Evolutionary conservation across 2,113 vertebrate genomes (phyloP).

Genomic region (Microtus ochrogaster): DNA sequence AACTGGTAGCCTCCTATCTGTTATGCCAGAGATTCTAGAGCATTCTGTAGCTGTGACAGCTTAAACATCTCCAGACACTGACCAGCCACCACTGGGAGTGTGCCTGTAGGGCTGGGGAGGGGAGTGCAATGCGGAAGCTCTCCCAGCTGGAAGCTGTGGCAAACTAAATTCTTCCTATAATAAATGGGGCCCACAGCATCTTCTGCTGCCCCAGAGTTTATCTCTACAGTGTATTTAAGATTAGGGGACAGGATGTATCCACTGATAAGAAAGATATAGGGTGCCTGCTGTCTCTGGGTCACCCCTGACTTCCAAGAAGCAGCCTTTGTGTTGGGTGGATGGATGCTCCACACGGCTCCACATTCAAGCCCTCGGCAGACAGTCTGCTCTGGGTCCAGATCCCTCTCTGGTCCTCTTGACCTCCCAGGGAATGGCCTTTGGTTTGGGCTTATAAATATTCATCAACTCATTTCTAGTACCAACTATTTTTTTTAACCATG

Average conservation of each 20-base stretch:
- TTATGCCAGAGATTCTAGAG: neutral
- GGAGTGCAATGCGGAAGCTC: neutral
- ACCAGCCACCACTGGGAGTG: neutral
- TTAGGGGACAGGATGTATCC: conserved; percentile 3
- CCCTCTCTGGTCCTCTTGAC: neutral
- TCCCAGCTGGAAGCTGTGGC: neutral
- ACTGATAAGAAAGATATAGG: neutral
- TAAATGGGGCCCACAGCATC: neutral
- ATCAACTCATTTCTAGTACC: conserved; percentile 67
- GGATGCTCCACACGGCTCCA: neutral
- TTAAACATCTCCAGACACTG: neutral
- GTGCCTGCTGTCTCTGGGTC: neutral
- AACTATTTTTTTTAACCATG: conserved; percentile 55
- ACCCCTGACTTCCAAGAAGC: neutral
- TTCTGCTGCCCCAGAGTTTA: conserved; percentile 10
- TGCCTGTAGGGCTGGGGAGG: neutral
- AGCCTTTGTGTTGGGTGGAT: neutral
- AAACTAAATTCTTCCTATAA: conserved; percentile 1
- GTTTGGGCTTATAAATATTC: conserved; percentile 68
- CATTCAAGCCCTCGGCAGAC: neutral
- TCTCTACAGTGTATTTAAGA: neutral
- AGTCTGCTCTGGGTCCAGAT: neutral
- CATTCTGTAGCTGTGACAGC: neutral
- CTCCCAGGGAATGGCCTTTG: conserved; percentile 58
- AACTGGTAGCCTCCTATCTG: neutral